Evolutionary conservation across 2,888 invertebrate species (phyloP).

Genomic region (Mesorhabditis sp.): DNA sequence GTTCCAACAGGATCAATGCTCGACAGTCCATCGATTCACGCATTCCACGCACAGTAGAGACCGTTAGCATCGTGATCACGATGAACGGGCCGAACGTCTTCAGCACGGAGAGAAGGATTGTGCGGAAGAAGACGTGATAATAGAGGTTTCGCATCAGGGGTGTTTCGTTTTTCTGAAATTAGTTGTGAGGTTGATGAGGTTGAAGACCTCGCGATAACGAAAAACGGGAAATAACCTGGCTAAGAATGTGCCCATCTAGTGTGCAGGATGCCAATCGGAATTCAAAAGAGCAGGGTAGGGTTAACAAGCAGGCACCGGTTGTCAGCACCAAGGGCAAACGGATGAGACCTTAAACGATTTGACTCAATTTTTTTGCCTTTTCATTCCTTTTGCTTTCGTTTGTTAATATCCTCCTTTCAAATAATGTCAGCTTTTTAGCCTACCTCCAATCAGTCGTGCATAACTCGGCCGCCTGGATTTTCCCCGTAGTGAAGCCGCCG

Average conservation of each 20-base stretch:
- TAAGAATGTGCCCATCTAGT: conserved; percentile 13
- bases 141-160: conserved; percentile 20
- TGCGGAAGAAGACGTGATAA: conserved; percentile 34
- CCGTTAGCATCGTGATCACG: conserved; percentile 37
- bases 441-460: conserved; percentile 26
- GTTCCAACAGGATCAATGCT: conserved; percentile 41
- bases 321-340: conserved; percentile 38
- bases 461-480: conserved; percentile 28
- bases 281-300: conserved; percentile 41
- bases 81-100: conserved; percentile 45
- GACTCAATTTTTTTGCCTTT: not conserved
- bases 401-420: not conserved
- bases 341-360: conserved; percentile 23
- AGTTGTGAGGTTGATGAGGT: not conserved
- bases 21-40: conserved; percentile 42
- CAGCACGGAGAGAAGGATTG: conserved; percentile 32
- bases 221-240: not conserved
- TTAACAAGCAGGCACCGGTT: conserved; percentile 32
- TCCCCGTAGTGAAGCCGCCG: conserved; percentile 17
- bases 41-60: conserved; percentile 21
- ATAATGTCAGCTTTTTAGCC: not conserved
- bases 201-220: not conserved
- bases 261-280: conserved; percentile 28
- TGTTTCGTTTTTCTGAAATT: conserved; percentile 26
- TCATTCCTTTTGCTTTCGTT: too few relatives aligned